Base-by-base conservation (phyloP, 1,140 invertebrate genomes). In the Andrena cerasifolii region DNA sequence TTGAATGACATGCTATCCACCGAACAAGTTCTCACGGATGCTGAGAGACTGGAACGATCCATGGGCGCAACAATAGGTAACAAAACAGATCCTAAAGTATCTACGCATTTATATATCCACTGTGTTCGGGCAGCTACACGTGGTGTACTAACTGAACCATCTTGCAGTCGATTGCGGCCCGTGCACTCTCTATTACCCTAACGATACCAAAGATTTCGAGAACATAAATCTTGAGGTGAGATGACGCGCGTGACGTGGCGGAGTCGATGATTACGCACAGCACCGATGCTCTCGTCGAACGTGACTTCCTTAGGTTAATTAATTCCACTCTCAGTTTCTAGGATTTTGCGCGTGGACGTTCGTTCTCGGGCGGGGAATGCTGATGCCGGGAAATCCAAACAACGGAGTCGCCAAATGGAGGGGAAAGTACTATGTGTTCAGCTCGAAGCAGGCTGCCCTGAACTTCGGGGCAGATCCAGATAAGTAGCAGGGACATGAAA, bases 271-370 rank as follows among this genome's bases (percentile, higher is more conserved):
- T 47, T 18, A 0, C 2, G 43, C 3, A 26, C 5, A 31, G 10
- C 5, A 26, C 26, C 24, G 18, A 0, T 1, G 0, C 14, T 21
- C 18, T 0, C 3, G 47, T 0, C 5, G 18, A 40, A 43, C n/a
- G 16, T 10, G 4, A 33, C 24, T 28, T 58, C 10, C 28, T n/a
- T 49, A 68, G n/a, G 53, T 61, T 59, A 77, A 77, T 51, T 14
- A 77, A 71, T 71, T 59, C 7, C 0, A n/a, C 16, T 87, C 86
- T 58, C 59, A 96, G 95, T 95, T 94, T 87, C 87, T 95, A 79
- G 95, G 95, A 61, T 96, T 96, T 87, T 96, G 95, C 85, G 91
- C 94, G 0, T 94, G 93, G 91, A 93, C 91, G 65, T 87, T 96
- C 28, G 93, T 94, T 3, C 82, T 93, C 33, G 93, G 93, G 3